Conservation (phyloP, 2,797 vertebrate species). For the Siniperca obscura region DNA sequence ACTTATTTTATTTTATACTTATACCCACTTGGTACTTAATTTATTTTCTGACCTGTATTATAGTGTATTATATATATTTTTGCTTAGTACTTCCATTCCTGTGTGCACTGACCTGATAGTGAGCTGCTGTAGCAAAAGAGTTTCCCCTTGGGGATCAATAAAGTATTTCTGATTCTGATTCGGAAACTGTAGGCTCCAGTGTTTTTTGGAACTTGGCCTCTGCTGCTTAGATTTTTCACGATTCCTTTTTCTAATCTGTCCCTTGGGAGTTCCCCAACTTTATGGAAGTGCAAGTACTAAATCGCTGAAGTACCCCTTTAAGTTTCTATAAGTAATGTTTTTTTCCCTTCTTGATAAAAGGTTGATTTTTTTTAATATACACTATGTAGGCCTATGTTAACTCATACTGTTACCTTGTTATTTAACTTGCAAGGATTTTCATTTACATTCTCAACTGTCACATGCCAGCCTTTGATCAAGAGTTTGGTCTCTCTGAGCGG, state of each 20-base stretch:
- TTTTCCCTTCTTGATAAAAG: not conserved
- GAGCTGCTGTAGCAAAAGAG: no score
- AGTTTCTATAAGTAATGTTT: not conserved
- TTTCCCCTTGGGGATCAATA: no score
- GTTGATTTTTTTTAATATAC: not conserved
- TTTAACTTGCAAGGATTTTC: not conserved
- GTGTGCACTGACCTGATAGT: no score
- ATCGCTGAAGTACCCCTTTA: not conserved
- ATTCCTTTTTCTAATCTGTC: not conserved
- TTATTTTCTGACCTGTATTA: no score
- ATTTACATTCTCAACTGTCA: conserved; percentile 12
- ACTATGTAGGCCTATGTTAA: not conserved
- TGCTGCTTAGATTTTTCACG: not conserved
- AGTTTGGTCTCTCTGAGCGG: conserved; percentile 9
- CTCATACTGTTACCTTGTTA: conserved; percentile 3
- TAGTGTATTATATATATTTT: no score
- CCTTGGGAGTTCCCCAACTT: not conserved
- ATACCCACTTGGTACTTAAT: no score
- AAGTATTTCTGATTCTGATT: no score
- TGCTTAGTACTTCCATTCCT: no score
- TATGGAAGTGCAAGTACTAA: not conserved
- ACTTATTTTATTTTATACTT: no score
- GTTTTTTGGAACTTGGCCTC: not conserved
- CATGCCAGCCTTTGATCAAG: conserved; percentile 5
- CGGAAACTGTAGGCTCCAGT: not conserved